Percentiles rank a stretch among this genome's conserved stretches.
Conservation (phyloP, 1,140 invertebrate genomes). For the Babylonia areolata region DNA sequence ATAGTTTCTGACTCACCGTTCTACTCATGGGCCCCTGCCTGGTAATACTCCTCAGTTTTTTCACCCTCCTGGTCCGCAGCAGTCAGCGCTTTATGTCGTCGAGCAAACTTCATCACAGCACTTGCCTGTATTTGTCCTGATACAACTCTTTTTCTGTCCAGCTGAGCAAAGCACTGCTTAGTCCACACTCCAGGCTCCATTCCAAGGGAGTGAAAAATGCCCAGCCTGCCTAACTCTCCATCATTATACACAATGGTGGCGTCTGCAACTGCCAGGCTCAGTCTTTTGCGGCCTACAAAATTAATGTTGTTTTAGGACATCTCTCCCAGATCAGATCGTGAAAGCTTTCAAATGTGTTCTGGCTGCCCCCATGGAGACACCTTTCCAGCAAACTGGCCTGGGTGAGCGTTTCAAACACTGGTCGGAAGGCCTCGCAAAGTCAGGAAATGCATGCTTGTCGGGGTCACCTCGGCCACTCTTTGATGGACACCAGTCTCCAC, state of each 20-base stretch:
- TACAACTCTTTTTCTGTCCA: conserved; percentile 9
- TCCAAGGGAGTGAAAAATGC: not conserved
- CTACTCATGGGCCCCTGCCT: not conserved
- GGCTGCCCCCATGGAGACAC: conserved; percentile 40
- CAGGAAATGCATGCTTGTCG: conserved; percentile 17
- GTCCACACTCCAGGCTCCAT: not conserved
- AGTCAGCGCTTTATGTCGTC: not conserved
- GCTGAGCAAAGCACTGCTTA: not conserved
- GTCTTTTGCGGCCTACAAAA: not conserved
- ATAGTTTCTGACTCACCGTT: not conserved
- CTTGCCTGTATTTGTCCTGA: not conserved
- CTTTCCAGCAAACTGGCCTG: conserved; percentile 21
- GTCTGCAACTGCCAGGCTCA: not conserved
- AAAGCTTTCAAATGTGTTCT: conserved; percentile 19
- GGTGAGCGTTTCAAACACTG: conserved; percentile 35
- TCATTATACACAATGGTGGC: conserved; percentile 22
- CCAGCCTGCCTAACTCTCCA: not conserved
- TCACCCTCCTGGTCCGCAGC: not conserved
- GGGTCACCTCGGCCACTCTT: not conserved
- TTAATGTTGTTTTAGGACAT: conserved; percentile 7
- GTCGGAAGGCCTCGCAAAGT: conserved; percentile 21
- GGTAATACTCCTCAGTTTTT: not conserved
- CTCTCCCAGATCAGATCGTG: conserved; percentile 7
- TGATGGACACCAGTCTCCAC: conserved; percentile 35
- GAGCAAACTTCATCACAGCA: not conserved